Conservation (phyloP, 2,113 vertebrate genomes). For the Channa maculata region DNA sequence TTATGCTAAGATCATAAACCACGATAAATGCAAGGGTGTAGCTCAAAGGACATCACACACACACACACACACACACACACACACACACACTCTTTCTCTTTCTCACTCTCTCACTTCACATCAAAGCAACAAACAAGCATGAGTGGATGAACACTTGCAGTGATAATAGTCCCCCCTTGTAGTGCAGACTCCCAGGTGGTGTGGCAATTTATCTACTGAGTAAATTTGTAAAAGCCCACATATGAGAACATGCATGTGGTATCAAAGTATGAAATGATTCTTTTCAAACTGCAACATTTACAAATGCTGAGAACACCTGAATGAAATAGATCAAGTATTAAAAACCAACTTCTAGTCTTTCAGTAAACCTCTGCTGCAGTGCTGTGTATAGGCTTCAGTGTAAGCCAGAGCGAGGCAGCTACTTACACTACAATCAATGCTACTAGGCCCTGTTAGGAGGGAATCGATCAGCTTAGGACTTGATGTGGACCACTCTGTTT, state of each 20-base stretch:
- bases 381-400: conserved; percentile 57
- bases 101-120: conserved; percentile 21
- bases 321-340: neutral
- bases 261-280: conserved; percentile 5
- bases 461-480: conserved; percentile 78
- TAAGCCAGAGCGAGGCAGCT: conserved; percentile 72
- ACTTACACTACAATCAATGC: conserved; percentile 80
- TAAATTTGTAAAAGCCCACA: conserved; percentile 12
- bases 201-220: conserved; percentile 39
- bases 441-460: conserved; percentile 73
- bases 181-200: conserved; percentile 9
- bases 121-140: conserved; percentile 37
- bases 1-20: conserved; percentile 61
- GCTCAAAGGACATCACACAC: conserved; percentile 29
- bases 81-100: neutral
- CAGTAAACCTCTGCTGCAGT: conserved; percentile 40
- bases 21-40: conserved; percentile 51
- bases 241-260: conserved; percentile 1
- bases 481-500: conserved; percentile 72
- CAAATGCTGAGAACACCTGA: neutral
- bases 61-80: neutral
- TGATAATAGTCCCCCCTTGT: conserved; percentile 18
- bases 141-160: conserved; percentile 30
- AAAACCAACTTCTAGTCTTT: conserved; percentile 34
- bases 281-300: conserved; percentile 22